Evolutionary conservation across 2,113 vertebrate genomes (phyloP), one percentile per base, ranked within the genome.

Genomic region (Nerophis ophidion): DNA sequence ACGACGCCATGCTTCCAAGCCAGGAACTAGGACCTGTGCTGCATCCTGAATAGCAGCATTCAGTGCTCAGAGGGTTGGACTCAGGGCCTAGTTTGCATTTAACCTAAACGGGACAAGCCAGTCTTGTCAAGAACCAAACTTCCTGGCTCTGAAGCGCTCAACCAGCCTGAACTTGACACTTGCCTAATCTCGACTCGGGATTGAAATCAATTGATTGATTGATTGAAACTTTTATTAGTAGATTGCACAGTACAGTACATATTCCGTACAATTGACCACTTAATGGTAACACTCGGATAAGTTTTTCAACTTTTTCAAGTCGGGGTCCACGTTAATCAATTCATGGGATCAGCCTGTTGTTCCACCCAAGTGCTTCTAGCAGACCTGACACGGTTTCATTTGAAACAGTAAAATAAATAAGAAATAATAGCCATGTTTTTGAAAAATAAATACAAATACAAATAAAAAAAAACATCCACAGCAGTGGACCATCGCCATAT

Each of bases 331-430:
- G n/a, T n/a, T n/a, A n/a, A n/a, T n/a, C n/a, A n/a, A n/a, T n/a
- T n/a, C n/a, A n/a, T n/a, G 64, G 57, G 66, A 86, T 89, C 82
- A 66, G 74, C 74, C 78, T 72, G 77, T 75, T 54, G 72, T 65
- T 70, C 12, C 65, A 74, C 70, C 70, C 69, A 85, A 85, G 77
- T 61, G 35, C 61, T 62, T 72, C 77, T 14, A 64, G 81, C 57
- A 40, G 72, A 76, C 76, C 65, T 86, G 84, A 84, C 82, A 83
- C 82, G 83, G 83, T 86, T 86, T 88, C 84, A 85, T 84, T 88
- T 81, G 66, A 73, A n/a, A n/a, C n/a, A n/a, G n/a, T n/a, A n/a
- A n/a, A n/a, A n/a, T n/a, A n/a, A n/a, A n/a, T n/a, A n/a, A n/a
- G n/a, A n/a, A n/a, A n/a, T n/a, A n/a, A n/a, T n/a, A n/a, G n/a